phyloP scores from a whole-genome alignment of 2,113 vertebrate species.

The Scortum barcoo region DNA sequence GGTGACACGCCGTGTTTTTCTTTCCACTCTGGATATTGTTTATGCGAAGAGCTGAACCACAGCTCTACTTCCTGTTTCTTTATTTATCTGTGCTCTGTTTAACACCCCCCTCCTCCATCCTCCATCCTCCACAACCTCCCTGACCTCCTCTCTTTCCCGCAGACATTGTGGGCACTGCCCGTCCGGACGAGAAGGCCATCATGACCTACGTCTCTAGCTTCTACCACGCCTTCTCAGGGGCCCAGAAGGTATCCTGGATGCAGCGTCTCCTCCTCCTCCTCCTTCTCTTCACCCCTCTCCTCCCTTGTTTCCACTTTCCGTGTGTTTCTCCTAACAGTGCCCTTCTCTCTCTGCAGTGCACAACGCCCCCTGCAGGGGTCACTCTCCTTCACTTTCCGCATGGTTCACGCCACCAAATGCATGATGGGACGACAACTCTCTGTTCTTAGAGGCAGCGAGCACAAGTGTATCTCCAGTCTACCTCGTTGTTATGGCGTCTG shows the following conservation, averaged over 20 bases:
- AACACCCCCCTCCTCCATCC: conserved; percentile 35
- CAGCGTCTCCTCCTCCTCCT: conserved; percentile 79
- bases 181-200: conserved; percentile 99
- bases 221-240: conserved; percentile 99
- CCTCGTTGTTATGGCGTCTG: background rate
- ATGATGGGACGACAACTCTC: conserved; percentile 83
- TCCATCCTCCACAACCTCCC: conserved; percentile 12
- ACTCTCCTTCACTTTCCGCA: conserved; percentile 80
- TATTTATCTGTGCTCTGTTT: conserved; percentile 64
- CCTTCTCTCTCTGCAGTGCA: conserved; percentile 84
- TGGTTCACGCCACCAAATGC: conserved; percentile 86
- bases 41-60: conserved; percentile 30
- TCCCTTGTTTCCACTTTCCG: conserved; percentile 67
- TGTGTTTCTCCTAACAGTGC: conserved; percentile 85
- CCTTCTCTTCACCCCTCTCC: conserved; percentile 70
- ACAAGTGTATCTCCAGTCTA: conserved; percentile 71
- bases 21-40: conserved; percentile 45
- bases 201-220: conserved; percentile 99
- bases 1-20: conserved; percentile 3
- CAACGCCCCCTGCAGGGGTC: conserved; percentile 67
- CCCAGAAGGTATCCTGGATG: conserved; percentile 98
- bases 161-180: conserved; percentile 99
- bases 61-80: conserved; percentile 67
- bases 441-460: conserved; percentile 66
- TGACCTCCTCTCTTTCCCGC: conserved; percentile 64